Evolutionary conservation across 2,888 invertebrate species (phyloP).

Genomic region (Stramonita haemastoma): DNA sequence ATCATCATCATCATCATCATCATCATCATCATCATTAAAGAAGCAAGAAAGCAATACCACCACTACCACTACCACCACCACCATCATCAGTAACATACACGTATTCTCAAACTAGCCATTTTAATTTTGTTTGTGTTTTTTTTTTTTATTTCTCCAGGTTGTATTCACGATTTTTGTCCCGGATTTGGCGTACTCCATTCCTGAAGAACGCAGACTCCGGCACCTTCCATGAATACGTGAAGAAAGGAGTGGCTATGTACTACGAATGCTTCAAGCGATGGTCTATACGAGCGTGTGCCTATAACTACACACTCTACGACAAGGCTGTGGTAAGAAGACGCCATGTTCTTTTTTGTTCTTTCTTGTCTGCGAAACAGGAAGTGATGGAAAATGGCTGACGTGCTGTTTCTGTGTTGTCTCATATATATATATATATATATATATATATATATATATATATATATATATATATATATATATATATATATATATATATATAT

Average conservation of each 20-base stretch:
- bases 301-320: constrained; percentile 31
- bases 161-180: constrained; percentile 35
- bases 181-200: constrained; percentile 13
- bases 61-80: background rate
- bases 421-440: too few relatives aligned
- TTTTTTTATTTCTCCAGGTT: background rate
- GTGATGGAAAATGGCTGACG: too few relatives aligned
- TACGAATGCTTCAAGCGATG: constrained; percentile 24
- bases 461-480: too few relatives aligned
- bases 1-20: background rate
- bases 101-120: background rate
- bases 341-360: too few relatives aligned
- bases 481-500: too few relatives aligned
- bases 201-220: constrained; percentile 16
- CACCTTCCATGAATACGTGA: constrained; percentile 26
- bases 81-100: background rate
- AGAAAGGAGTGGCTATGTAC: constrained; percentile 18
- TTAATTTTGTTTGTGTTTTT: background rate
- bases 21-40: background rate
- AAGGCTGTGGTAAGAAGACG: constrained; percentile 20
- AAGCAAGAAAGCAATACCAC: background rate
- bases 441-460: too few relatives aligned
- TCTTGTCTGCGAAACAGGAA: too few relatives aligned
- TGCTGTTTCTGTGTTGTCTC: too few relatives aligned
- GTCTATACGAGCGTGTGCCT: constrained; percentile 31